Percentiles rank a stretch among this genome's conserved stretches.
These are phyloP conservation scores for Acyrthosiphon pisum DNA, from an alignment of 1,140 invertebrate genomes.

Conservation along the genomic window DNA sequence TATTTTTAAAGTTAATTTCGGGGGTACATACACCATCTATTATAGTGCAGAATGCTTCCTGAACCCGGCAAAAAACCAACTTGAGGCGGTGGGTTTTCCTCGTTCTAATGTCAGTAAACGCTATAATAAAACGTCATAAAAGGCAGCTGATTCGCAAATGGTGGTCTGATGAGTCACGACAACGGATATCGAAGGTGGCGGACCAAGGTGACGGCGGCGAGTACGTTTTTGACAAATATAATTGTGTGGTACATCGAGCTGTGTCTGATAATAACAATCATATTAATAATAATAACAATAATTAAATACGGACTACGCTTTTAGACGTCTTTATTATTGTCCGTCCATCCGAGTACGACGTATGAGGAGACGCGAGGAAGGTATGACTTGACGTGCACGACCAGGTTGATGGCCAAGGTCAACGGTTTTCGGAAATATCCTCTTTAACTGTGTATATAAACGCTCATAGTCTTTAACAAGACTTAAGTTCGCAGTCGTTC, in stretches of 20 bases:
- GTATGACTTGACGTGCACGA: conserved; percentile 41
- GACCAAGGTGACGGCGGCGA: background rate
- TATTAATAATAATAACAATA: background rate
- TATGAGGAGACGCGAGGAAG: background rate
- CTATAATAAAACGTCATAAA: background rate
- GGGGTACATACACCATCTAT: background rate
- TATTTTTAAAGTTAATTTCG: background rate
- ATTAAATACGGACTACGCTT: background rate
- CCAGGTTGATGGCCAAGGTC: conserved; percentile 35
- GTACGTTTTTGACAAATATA: background rate
- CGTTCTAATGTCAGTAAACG: background rate
- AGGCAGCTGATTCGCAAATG: background rate
- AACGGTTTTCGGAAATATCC: background rate
- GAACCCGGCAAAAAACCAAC: background rate
- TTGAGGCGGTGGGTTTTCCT: background rate
- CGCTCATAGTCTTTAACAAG: too few relatives aligned
- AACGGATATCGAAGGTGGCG: background rate
- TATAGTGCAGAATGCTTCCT: background rate
- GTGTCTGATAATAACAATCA: background rate
- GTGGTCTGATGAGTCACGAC: conserved; percentile 16
- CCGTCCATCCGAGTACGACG: background rate
- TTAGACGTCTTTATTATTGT: conserved; percentile 28
- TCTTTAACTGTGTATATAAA: background rate
- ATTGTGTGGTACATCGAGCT: background rate
- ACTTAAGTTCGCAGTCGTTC: background rate